A percentile compares a stretch with the other conserved stretches of the same genome.
Evolutionary conservation across 2,888 invertebrate species (phyloP).

Genomic region (Achlya flavicornis): DNA sequence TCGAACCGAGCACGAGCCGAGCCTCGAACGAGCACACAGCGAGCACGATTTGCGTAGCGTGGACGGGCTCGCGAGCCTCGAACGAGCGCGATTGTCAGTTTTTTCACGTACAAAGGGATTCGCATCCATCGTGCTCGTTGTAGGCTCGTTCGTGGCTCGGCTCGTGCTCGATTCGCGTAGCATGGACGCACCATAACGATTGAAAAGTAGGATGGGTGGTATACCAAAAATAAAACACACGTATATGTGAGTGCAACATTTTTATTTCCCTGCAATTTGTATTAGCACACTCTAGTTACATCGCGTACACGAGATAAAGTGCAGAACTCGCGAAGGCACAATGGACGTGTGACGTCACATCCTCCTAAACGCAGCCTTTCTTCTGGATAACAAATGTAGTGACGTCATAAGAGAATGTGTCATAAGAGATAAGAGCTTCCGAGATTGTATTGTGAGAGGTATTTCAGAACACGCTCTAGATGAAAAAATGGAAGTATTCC

Average conservation of each 20-base stretch:
- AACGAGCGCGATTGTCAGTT: too few species aligned
- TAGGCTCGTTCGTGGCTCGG: too few species aligned
- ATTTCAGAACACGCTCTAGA: neutral
- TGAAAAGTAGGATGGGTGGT: too few species aligned
- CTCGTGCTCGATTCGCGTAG: too few species aligned
- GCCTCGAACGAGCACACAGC: too few species aligned
- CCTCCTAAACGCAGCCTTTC: constrained; percentile 3
- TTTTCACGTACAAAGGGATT: too few species aligned
- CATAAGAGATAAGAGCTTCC: constrained; percentile 6
- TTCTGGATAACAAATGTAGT: constrained; percentile 6
- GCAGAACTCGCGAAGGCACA: constrained; percentile 4
- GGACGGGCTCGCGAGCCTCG: too few species aligned
- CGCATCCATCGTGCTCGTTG: too few species aligned
- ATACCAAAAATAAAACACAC: neutral
- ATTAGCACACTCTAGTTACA: neutral
- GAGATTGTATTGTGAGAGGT: neutral
- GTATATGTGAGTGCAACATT: too few species aligned
- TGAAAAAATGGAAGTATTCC: neutral
- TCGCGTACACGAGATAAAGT: constrained; percentile 4
- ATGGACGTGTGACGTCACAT: neutral
- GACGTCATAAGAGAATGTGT: neutral
- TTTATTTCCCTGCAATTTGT: neutral
- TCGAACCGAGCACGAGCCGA: too few species aligned
- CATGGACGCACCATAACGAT: too few species aligned
- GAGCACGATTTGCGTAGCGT: too few species aligned